These are phyloP conservation scores for Lontra canadensis DNA, from an alignment of 2,113 vertebrate species.

Conservation along the genomic window DNA sequence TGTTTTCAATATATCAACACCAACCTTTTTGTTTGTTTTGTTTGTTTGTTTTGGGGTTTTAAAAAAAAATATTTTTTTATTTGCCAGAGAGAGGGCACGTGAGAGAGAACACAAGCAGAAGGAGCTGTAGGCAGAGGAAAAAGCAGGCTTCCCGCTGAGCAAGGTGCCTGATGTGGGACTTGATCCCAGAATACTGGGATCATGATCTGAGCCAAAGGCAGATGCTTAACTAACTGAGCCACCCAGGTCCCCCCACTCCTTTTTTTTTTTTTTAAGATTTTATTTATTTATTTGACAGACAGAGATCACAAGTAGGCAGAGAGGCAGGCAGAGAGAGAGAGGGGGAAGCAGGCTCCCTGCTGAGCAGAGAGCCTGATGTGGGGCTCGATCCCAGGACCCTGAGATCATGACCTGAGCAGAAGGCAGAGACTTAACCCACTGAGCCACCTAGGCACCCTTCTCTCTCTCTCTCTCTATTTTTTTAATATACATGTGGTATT, in stretches of 20 bases:
- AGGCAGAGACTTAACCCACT: background rate
- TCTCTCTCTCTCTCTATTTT: background rate
- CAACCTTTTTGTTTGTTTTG: background rate
- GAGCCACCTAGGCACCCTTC: background rate
- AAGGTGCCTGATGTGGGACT: background rate
- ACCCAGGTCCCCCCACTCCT: background rate
- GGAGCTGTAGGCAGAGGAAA: too few relatives aligned
- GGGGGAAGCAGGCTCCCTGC: too few relatives aligned
- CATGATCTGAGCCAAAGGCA: background rate
- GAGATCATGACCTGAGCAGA: background rate
- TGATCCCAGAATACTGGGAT: background rate
- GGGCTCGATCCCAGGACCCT: background rate
- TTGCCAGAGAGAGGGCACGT: too few relatives aligned
- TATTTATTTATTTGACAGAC: too few relatives aligned
- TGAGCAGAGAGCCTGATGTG: too few relatives aligned
- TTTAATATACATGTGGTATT: background rate
- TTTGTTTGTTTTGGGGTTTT: too few relatives aligned
- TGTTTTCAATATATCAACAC: background rate
- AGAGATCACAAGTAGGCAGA: too few relatives aligned
- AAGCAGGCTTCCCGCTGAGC: background rate
- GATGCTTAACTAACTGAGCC: background rate
- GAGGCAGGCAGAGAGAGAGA: too few relatives aligned
- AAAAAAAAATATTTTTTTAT: too few relatives aligned
- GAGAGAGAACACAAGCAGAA: too few relatives aligned
- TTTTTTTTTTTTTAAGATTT: background rate